These are phyloP conservation scores for Pheosia tremula DNA, from an alignment of 2,888 invertebrate species.

Conservation along the genomic window DNA sequence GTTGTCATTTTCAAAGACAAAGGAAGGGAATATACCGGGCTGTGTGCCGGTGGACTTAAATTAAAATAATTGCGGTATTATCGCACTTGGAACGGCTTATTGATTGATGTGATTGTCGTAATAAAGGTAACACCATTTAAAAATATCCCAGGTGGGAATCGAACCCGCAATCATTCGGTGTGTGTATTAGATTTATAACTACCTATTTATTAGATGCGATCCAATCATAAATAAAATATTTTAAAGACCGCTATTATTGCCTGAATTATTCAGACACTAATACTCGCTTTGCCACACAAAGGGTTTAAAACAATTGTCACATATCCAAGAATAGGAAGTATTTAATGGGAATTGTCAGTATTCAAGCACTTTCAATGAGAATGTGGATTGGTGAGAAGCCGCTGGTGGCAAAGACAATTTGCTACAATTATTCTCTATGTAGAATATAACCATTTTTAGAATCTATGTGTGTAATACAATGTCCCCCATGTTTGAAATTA, in stretches of 20 bases:
- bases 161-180: no score
- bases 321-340: conserved; percentile 3
- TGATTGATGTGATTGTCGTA: no score
- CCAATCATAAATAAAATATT: no score
- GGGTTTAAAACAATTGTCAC: neutral
- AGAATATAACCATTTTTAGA: no score
- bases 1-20: conserved; percentile 26
- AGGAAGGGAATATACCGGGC: neutral
- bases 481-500: no score
- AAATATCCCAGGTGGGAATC: no score
- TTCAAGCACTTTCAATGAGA: neutral
- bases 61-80: neutral
- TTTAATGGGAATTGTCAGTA: neutral
- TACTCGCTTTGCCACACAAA: neutral
- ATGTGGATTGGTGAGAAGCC: neutral
- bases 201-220: no score
- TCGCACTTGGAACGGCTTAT: no score
- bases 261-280: neutral
- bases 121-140: no score
- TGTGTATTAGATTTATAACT: no score
- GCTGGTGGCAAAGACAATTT: neutral
- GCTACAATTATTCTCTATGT: no score
- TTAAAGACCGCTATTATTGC: neutral
- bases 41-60: neutral
- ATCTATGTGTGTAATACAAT: no score